phyloP scores from a whole-genome alignment of 2,888 invertebrate species.

The Alloscopus bannaensis region DNA sequence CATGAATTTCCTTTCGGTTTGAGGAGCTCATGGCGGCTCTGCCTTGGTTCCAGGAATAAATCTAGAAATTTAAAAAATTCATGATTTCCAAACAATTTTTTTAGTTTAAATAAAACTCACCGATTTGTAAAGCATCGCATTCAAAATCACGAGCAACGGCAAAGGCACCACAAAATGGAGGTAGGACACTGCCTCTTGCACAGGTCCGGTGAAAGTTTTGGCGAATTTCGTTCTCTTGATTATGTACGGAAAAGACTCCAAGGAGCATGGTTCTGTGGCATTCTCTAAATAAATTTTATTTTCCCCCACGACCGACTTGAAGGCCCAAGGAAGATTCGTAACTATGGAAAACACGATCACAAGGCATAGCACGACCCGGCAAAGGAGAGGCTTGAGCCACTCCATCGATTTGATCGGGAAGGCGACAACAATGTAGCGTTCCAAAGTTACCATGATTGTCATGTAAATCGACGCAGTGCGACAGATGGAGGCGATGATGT shows the following conservation, averaged over 20 bases:
- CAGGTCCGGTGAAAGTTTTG: background rate
- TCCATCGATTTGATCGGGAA: conserved; percentile 14
- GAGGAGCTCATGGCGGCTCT: conserved; percentile 2
- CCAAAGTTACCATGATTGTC: conserved; percentile 40
- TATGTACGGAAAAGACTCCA: conserved; percentile 39
- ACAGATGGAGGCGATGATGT: too few species aligned
- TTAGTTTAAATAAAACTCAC: conserved; percentile 7
- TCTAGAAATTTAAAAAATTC: conserved; percentile 9
- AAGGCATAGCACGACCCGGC: background rate
- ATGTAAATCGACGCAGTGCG: conserved; percentile 33
- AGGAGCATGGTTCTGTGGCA: conserved; percentile 9
- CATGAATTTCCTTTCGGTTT: conserved; percentile 29
- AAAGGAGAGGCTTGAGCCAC: conserved; percentile 16
- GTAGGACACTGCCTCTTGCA: conserved; percentile 16
- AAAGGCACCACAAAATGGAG: conserved; percentile 47
- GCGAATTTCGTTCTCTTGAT: conserved; percentile 14
- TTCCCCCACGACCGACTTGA: conserved; percentile 19
- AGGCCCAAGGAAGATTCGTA: conserved; percentile 16
- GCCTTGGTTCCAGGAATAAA: conserved; percentile 30
- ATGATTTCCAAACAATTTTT: background rate
- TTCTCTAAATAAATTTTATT: conserved; percentile 33
- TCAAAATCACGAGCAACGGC: conserved; percentile 36
- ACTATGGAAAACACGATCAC: background rate
- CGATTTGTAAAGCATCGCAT: conserved; percentile 38
- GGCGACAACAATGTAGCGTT: conserved; percentile 41